These are phyloP conservation scores for Tetragnatha versicolor DNA, from an alignment of 1,140 invertebrate genomes.

Conservation along the genomic window DNA sequence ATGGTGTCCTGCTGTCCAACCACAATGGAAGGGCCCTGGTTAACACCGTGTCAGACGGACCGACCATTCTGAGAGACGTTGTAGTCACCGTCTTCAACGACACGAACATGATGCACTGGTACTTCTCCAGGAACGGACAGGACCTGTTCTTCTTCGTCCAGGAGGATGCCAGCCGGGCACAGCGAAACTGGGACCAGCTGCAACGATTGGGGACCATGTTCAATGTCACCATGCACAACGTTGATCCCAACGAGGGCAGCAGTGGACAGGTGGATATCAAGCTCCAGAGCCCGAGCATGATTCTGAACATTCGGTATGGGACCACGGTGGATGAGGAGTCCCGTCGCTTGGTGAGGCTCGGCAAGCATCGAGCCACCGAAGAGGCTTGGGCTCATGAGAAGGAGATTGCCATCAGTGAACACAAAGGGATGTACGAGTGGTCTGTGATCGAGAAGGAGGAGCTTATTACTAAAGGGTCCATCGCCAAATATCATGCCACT, in stretches of 20 bases:
- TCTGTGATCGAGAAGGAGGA: conserved; percentile 80
- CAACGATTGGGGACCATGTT: conserved; percentile 76
- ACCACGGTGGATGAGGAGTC: conserved; percentile 87
- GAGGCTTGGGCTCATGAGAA: conserved; percentile 92
- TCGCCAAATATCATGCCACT: conserved; percentile 84
- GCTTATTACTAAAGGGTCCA: conserved; percentile 81
- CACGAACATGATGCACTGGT: conserved; percentile 85
- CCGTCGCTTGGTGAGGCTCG: conserved; percentile 85
- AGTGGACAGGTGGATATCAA: conserved; percentile 61
- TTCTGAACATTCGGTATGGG: conserved; percentile 75
- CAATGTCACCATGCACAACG: conserved; percentile 83
- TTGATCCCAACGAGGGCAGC: conserved; percentile 49
- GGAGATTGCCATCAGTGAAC: conserved; percentile 77
- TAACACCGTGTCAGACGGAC: conserved; percentile 71
- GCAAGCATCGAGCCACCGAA: conserved; percentile 80
- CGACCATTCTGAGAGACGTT: conserved; percentile 86
- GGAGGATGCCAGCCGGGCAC: conserved; percentile 84
- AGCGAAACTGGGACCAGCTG: conserved; percentile 85
- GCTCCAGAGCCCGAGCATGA: conserved; percentile 64
- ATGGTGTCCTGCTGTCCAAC: conserved; percentile 88
- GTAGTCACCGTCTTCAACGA: conserved; percentile 93
- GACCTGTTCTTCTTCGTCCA: conserved; percentile 97
- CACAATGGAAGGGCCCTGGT: conserved; percentile 60
- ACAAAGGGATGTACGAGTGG: conserved; percentile 68
- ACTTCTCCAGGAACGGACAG: conserved; percentile 87